Percentiles rank a stretch among this genome's conserved stretches.
phyloP scores from a whole-genome alignment of 2,113 vertebrate species.

The Dinomys branickii region DNA sequence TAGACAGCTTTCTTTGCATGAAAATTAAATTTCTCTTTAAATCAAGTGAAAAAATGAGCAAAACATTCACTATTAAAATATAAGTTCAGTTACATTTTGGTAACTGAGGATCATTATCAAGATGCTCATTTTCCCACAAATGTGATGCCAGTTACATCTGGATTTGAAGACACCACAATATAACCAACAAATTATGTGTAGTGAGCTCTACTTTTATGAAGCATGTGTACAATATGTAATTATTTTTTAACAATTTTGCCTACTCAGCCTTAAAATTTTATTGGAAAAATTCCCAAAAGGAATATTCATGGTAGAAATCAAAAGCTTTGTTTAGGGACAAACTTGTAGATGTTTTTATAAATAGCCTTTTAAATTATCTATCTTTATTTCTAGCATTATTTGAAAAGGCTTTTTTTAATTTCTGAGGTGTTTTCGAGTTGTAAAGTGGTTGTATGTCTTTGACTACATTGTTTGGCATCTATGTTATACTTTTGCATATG shows the following conservation, averaged over 20 bases:
- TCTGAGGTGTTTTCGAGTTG: neutral
- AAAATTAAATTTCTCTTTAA: conserved; percentile 13
- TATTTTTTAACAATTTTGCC: neutral
- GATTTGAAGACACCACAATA: neutral
- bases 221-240: neutral
- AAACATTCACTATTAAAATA: conserved; percentile 43
- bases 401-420: neutral
- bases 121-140: neutral
- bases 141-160: neutral
- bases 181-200: neutral
- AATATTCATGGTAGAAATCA: neutral
- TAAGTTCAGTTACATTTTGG: conserved; percentile 48
- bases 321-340: neutral
- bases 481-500: neutral
- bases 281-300: neutral
- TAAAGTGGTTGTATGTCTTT: neutral
- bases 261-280: conserved; percentile 21
- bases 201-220: neutral
- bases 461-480: neutral
- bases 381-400: neutral
- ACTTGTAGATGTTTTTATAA: neutral
- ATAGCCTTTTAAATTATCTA: conserved; percentile 14
- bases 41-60: conserved; percentile 34
- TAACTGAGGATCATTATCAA: conserved; percentile 52
- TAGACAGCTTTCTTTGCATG: neutral